A percentile compares a stretch with the other conserved stretches of the same genome.
These are phyloP conservation scores for Grallaria varia DNA, from an alignment of 2,113 vertebrate species.

Conservation along the genomic window DNA sequence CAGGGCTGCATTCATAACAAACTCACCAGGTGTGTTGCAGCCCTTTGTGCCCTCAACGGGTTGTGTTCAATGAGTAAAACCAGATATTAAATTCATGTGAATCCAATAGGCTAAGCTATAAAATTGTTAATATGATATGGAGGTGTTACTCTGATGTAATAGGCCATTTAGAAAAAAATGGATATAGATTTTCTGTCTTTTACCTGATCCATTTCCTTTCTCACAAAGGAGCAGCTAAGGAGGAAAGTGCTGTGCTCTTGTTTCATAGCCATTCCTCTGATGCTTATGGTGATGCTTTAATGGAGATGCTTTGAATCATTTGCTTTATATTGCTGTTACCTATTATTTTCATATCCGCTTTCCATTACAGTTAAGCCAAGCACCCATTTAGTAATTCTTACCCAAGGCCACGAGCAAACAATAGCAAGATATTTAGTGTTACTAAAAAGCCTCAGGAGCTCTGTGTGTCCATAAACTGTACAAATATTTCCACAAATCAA, in stretches of 20 bases:
- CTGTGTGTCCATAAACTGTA: neutral
- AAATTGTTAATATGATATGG: constrained; percentile 9
- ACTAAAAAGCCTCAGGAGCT: neutral
- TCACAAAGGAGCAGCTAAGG: neutral
- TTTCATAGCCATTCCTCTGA: neutral
- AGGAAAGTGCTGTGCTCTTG: neutral
- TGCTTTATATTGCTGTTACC: neutral
- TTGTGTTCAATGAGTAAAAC: neutral
- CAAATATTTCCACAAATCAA: neutral
- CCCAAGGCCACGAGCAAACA: neutral
- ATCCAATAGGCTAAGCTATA: neutral
- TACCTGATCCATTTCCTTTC: constrained; percentile 54
- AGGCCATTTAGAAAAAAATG: constrained; percentile 51
- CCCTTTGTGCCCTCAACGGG: neutral
- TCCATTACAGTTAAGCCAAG: constrained; percentile 9
- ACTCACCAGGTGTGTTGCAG: neutral
- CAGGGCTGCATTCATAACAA: neutral
- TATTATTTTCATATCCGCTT: neutral
- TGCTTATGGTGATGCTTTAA: neutral
- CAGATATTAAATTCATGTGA: constrained; percentile 25
- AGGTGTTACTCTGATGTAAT: constrained; percentile 42
- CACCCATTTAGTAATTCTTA: constrained; percentile 17
- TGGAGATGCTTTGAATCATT: neutral
- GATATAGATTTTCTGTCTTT: constrained; percentile 67
- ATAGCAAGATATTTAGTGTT: neutral